Evolutionary conservation across 2,888 invertebrate species (phyloP), one percentile per base, ranked within the genome.

Genomic region (Cosmia trapezina): DNA sequence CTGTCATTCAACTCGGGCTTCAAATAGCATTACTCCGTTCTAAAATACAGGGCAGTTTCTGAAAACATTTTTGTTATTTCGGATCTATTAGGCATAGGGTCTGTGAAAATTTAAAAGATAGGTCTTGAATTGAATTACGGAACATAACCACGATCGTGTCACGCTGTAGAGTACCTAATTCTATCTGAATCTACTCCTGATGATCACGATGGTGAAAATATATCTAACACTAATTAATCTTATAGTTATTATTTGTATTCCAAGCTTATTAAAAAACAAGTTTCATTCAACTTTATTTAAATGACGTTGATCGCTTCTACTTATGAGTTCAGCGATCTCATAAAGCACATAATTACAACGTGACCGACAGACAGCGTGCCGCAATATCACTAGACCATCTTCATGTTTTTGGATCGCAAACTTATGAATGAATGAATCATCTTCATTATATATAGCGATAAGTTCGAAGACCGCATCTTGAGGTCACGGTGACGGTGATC

Each of bases 371-470:
- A 73, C 76, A 14, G 49, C 61, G 11, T 67, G 77, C 78, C 75
- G 82, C 62, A 78, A 71, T 73, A 69, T 71, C 53, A 76, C 71
- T 73, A 70, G 73, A 78, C n/a, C 78, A 80, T 88, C 78, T 73
- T 78, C 75, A 73, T 54, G 62, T 59, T 77, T 71, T 70, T 65
- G 37, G 19, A 60, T 62, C 47, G 70, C 62, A 54, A 66, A 76
- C 59, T 79, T 78, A 65, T 83, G 78, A 83, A 86, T 82, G 82
- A 76, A 70, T 89, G 88, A 89, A 72, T 88, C 89, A 87, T 86
- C 83, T 85, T 84, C 69, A 72, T 83, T 82, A 77, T 65, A 77
- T 65, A 76, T 81, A 84, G 85, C 43, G 43, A 76, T 67, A 73
- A 85, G 88, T 88, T 89, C 83, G 70, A 81, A 87, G 84, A 84